These are phyloP conservation scores for Empidonax traillii DNA, from an alignment of 2,113 vertebrate genomes.

Conservation along the genomic window DNA sequence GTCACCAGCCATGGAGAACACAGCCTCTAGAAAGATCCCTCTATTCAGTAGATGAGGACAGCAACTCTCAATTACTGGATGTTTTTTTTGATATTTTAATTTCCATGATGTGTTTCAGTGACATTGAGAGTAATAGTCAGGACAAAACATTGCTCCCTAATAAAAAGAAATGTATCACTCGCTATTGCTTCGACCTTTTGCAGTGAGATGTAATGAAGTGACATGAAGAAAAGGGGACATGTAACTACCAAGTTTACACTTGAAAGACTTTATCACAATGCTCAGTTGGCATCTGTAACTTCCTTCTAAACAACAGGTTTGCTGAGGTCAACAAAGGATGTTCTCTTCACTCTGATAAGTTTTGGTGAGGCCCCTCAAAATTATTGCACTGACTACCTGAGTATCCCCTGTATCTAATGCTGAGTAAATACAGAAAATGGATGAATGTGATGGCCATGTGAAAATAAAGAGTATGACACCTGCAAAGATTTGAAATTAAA, in stretches of 20 bases:
- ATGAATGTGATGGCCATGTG: neutral
- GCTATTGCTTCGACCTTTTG: neutral
- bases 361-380: neutral
- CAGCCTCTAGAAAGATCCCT: neutral
- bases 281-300: neutral
- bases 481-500: neutral
- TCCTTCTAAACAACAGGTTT: neutral
- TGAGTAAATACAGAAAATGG: neutral
- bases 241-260: neutral
- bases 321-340: neutral
- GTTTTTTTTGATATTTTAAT: neutral
- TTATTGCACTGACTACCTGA: neutral
- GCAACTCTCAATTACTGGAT: neutral
- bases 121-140: neutral
- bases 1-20: neutral
- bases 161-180: neutral
- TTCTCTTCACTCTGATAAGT: neutral
- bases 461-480: neutral
- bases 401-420: accelerated
- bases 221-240: neutral
- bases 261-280: neutral
- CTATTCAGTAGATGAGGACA: neutral
- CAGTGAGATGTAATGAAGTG: neutral
- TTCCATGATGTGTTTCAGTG: neutral
- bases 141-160: neutral